Conservation (phyloP, 2,113 vertebrate genomes). For the Leucopternis melanops region DNA sequence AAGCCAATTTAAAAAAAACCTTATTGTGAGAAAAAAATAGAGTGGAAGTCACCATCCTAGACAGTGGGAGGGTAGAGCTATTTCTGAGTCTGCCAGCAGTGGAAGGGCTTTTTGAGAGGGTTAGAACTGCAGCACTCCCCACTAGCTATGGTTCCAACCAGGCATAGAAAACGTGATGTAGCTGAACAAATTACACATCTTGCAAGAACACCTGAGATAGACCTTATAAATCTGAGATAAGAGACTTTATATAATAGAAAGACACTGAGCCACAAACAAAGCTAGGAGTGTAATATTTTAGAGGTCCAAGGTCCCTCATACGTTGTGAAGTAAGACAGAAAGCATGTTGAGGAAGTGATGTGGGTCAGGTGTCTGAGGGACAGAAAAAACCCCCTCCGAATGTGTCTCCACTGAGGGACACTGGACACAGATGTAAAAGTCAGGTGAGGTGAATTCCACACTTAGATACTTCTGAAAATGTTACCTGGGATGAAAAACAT, state of each 20-base stretch:
- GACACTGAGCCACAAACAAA: neutral
- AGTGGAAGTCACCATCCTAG: neutral
- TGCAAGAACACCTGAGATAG: neutral
- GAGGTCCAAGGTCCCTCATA: neutral
- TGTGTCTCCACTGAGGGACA: neutral
- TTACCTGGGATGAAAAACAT: neutral
- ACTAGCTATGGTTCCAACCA: neutral
- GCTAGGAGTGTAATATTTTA: neutral
- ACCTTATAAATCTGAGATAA: neutral
- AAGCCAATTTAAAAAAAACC: neutral
- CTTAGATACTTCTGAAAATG: neutral
- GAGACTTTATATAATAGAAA: neutral
- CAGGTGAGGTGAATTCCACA: neutral
- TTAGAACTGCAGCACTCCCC: neutral
- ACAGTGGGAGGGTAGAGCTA: neutral
- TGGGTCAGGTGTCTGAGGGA: neutral
- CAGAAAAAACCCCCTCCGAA: neutral
- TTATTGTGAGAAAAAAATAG: neutral
- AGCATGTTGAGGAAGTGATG: neutral
- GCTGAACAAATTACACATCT: neutral
- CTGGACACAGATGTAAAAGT: neutral
- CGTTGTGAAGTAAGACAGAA: neutral
- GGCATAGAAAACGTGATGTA: neutral
- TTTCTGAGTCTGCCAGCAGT: neutral
- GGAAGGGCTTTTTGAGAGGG: neutral